A percentile compares a stretch with the other conserved stretches of the same genome.
phyloP scores from a whole-genome alignment of 1,140 invertebrate genomes.

The Leptonema lineaticorne region DNA sequence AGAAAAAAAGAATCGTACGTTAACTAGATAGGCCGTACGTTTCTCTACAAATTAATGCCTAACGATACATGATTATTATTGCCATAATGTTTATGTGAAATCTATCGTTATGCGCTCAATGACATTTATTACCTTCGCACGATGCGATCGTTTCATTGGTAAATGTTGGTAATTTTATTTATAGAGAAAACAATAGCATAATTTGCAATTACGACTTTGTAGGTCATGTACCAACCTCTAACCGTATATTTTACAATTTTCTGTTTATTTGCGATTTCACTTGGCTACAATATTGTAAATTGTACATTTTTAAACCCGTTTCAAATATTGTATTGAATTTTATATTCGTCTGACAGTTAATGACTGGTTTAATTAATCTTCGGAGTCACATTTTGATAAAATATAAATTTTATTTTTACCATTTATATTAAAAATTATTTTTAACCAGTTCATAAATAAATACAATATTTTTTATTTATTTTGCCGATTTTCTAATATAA shows the following conservation, averaged over 20 bases:
- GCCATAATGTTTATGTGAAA: neutral
- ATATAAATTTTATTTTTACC: too few relatives aligned
- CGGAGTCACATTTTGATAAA: too few relatives aligned
- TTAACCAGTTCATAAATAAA: too few relatives aligned
- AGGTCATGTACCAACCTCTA: slow-evolving; percentile 15
- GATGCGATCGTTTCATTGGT: neutral
- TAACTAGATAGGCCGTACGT: neutral
- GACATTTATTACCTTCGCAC: slow-evolving; percentile 7
- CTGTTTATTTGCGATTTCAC: neutral
- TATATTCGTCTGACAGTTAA: too few relatives aligned
- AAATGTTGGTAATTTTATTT: slow-evolving; percentile 15
- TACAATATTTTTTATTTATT: too few relatives aligned
- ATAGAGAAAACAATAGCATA: slow-evolving; percentile 22
- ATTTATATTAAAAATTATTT: too few relatives aligned
- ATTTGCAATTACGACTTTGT: slow-evolving; percentile 22
- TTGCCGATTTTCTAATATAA: too few relatives aligned
- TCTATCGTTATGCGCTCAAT: neutral
- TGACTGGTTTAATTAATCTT: too few relatives aligned
- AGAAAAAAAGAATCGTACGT: too few relatives aligned
- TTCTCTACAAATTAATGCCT: neutral
- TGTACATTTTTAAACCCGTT: too few relatives aligned
- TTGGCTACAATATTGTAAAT: neutral
- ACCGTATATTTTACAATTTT: slow-evolving; percentile 3
- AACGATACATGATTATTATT: neutral
- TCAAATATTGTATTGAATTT: neutral